Evolutionary conservation across 2,797 vertebrate genomes (phyloP).

Genomic region (Myotis planiceps): DNA sequence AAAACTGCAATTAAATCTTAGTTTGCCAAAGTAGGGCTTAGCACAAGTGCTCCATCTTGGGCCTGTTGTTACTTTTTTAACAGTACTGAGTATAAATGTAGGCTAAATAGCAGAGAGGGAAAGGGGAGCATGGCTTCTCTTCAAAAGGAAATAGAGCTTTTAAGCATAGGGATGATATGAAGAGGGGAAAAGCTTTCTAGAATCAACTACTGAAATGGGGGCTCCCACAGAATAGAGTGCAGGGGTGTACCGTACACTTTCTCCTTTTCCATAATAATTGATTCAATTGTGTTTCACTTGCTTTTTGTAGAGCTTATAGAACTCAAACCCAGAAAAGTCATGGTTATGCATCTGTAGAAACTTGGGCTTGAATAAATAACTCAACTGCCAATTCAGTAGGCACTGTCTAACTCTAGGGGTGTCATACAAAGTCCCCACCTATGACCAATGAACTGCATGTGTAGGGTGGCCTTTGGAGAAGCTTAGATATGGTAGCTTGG

Average conservation of each 20-base stretch:
- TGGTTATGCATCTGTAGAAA: background rate
- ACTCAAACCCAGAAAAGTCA: background rate
- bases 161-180: background rate
- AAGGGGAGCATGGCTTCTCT: background rate
- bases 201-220: background rate
- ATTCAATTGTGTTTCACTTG: background rate
- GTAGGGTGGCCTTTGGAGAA: background rate
- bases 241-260: background rate
- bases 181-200: background rate
- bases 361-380: background rate
- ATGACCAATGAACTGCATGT: fast-evolving
- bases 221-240: background rate
- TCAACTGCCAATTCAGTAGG: background rate
- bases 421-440: fast-evolving
- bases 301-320: background rate
- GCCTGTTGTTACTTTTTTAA: background rate
- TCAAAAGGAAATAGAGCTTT: slow-evolving; percentile 17
- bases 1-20: background rate
- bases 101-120: background rate
- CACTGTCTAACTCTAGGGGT: background rate
- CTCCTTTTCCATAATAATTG: background rate
- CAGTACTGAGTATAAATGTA: background rate
- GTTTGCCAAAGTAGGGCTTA: background rate
- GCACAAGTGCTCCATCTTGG: background rate
- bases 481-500: background rate